These are phyloP conservation scores for Cricetomys ansorgei DNA, from an alignment of 2,113 vertebrate genomes.

Conservation along the genomic window DNA sequence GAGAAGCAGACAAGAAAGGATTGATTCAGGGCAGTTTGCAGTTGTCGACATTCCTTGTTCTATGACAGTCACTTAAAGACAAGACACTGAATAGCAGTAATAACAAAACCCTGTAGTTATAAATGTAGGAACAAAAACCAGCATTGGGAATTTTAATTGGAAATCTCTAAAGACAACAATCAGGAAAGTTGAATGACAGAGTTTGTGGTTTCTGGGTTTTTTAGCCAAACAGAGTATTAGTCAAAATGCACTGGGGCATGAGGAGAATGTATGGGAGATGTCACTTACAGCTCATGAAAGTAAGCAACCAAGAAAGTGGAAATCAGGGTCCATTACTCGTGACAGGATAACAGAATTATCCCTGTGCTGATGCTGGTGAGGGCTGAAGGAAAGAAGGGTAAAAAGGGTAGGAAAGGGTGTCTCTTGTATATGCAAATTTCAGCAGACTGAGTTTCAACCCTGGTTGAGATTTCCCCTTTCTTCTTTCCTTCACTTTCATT, in stretches of 20 bases:
- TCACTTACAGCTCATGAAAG: background rate
- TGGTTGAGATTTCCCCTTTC: background rate
- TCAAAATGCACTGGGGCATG: constrained; percentile 37
- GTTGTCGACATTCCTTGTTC: constrained; percentile 36
- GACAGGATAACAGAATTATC: constrained; percentile 47
- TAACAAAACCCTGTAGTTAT: background rate
- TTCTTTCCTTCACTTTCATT: constrained; percentile 25
- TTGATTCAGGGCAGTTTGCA: constrained; percentile 24
- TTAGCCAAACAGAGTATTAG: constrained; percentile 2
- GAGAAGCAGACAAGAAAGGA: constrained; percentile 42
- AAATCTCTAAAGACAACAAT: constrained; percentile 51
- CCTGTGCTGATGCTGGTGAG: background rate
- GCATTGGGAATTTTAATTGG: constrained; percentile 19
- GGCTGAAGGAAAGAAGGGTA: constrained; percentile 42
- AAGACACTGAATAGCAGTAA: background rate
- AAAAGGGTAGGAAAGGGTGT: background rate
- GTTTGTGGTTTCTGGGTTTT: constrained; percentile 28
- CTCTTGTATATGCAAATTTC: constrained; percentile 52
- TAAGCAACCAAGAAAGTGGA: constrained; percentile 46
- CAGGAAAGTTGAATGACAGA: constrained; percentile 18
- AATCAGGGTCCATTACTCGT: constrained; percentile 35
- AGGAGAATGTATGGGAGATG: background rate
- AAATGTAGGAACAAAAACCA: constrained; percentile 7
- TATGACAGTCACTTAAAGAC: constrained; percentile 21
- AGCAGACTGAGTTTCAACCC: constrained; percentile 16